Base-by-base conservation (phyloP, 2,888 invertebrate species). In the Zhuqinia jingwanae region DNA sequence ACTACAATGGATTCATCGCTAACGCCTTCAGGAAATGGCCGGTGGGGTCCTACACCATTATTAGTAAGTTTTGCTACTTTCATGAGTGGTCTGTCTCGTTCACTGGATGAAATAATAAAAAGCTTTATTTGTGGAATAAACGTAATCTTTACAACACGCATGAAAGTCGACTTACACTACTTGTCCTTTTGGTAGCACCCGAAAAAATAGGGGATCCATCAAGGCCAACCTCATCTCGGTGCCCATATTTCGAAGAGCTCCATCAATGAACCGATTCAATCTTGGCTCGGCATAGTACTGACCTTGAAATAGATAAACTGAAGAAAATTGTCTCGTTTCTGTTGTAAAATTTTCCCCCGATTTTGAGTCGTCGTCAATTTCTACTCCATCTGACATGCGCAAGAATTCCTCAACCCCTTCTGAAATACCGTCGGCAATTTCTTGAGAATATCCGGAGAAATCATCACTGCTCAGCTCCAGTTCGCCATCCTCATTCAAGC, bases 211-310 rank as follows among this genome's bases (percentile, higher is more conserved):
- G 2, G 91, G 91, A 79, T 91, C 90, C 89, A 90, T 90, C 10
- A 85, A 60, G 6, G 88, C 78, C 10, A 89, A 79, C 20, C 89
- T 75, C 63, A 91, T 20, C 73, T 90, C 90, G 0, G 88, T 85
- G 11, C 82, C 89, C 87, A 91, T 88, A 60, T 91, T 91, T 8
- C 88, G 63, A 17, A 90, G 76, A 0, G 90, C 90, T 5, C 91
- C 91, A 58, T 91, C 91, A 20, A 90, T 89, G 63, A 90, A 91
- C 5, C 88, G 82, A 68, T 91, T 90, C 22, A 91, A 89, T 17
- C 91, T 76, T 0, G 91, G 90, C 65, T 91, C 91, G 5, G 90
- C 73, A n/a, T 89, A 68, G 73, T 91, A 91, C 75, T 90, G 90
- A 53, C 91, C 91, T 85, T 90, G 90, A 75, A 90, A 91, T 56